Conservation (phyloP, 2,797 vertebrate species). For the Mallotus villosus region DNA sequence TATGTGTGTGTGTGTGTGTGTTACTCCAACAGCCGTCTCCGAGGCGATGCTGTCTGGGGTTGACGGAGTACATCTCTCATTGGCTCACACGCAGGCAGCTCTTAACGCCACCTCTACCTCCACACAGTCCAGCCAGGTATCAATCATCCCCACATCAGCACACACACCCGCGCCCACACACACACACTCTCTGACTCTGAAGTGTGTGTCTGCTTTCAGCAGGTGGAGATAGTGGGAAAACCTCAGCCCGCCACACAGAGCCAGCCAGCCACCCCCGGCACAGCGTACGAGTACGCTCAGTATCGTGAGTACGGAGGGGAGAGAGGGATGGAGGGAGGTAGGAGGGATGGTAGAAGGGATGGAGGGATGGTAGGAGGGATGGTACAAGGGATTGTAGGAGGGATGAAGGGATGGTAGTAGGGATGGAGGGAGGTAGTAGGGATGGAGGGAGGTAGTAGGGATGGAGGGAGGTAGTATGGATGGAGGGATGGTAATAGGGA, state of each 20-base stretch:
- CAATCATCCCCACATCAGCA: background rate
- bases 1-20: background rate
- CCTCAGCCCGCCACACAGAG: constrained; percentile 70
- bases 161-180: background rate
- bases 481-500: background rate
- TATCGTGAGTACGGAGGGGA: constrained; percentile 71
- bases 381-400: too few relatives aligned
- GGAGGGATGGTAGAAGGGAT: too few relatives aligned
- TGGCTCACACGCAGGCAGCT: background rate
- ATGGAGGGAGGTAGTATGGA: too few relatives aligned
- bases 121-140: background rate
- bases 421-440: too few relatives aligned
- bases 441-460: too few relatives aligned
- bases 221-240: constrained; percentile 77
- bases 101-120: background rate
- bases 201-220: constrained; percentile 9
- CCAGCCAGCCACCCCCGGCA: constrained; percentile 75
- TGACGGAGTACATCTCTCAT: background rate
- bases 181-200: background rate
- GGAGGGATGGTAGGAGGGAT: too few relatives aligned
- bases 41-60: background rate
- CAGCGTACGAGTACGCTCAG: constrained; percentile 72
- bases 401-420: background rate
- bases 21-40: background rate
- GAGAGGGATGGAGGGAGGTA: too few relatives aligned